Evolutionary conservation across 2,797 vertebrate species (phyloP).

Genomic region (Sebastes wilsoni): DNA sequence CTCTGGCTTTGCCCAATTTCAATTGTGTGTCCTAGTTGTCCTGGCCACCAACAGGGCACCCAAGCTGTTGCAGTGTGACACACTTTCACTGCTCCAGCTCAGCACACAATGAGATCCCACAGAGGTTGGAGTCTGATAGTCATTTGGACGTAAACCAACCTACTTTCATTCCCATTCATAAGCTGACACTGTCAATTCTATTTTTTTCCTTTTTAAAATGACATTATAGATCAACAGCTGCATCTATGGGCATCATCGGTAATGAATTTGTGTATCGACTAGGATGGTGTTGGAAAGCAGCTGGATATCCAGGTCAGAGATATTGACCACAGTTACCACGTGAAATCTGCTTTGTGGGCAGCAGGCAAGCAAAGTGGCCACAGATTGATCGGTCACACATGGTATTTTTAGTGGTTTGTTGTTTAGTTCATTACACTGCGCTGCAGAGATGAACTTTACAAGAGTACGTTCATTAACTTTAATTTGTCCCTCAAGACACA

Average conservation of each 20-base stretch:
- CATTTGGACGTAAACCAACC: slow-evolving; percentile 49
- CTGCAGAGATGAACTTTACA: slow-evolving; percentile 14
- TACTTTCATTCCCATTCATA: slow-evolving; percentile 52
- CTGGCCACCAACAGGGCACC: slow-evolving; percentile 40
- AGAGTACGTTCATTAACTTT: slow-evolving; percentile 15
- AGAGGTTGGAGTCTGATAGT: slow-evolving; percentile 36
- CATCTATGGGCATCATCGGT: slow-evolving; percentile 54
- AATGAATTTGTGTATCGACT: slow-evolving; percentile 79
- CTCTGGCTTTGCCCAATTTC: slow-evolving; percentile 62
- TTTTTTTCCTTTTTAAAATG: slow-evolving; percentile 52
- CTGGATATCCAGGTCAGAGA: slow-evolving; percentile 80
- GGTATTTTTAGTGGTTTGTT: slow-evolving; percentile 64
- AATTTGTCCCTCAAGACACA: slow-evolving; percentile 11
- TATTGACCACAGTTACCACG: slow-evolving; percentile 82
- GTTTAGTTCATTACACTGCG: slow-evolving; percentile 35
- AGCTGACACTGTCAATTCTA: slow-evolving; percentile 42
- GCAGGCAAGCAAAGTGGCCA: slow-evolving; percentile 74
- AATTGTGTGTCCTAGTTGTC: slow-evolving; percentile 71
- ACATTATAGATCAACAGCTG: slow-evolving; percentile 61
- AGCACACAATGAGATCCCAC: slow-evolving; percentile 44
- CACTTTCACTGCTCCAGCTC: slow-evolving; percentile 52
- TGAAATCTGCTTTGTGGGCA: slow-evolving; percentile 76
- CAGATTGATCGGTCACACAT: slow-evolving; percentile 80
- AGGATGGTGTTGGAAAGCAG: slow-evolving; percentile 58
- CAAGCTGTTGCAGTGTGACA: slow-evolving; percentile 63